Base-by-base conservation (phyloP, 2,888 invertebrate species). In the Osmoderma eremita region DNA sequence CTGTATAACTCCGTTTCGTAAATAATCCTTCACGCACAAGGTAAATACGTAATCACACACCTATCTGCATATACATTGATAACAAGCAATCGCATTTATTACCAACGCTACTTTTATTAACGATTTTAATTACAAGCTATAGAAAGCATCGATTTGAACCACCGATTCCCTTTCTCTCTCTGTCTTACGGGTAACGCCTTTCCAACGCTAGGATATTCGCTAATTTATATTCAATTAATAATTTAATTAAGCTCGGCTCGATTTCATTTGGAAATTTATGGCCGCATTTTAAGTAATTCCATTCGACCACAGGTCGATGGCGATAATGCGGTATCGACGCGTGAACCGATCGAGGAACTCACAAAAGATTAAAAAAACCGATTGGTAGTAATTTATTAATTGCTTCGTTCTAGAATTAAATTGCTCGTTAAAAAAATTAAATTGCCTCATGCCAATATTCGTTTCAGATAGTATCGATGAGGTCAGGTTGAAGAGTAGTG, bases 141-240 rank as follows among this genome's bases (percentile, higher is more conserved):
- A 30, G 8, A 30, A 30, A 30, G 30, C 10, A 10, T 30, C 30
- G 30, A 30, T 30, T 30, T 5, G n/a, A n/a, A n/a, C n/a, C n/a
- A n/a, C 3, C 30, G 10, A 30, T 30, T 30, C 5, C 2, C 3
- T 8, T 30, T 30, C 30, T 30, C 30, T 30, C 6, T 30, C 30
- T 30, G 8, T 30, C 30, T 30, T 30, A 30, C 30, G 30, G 10
- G 1, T 5, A 10, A 30, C 30, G 30, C 30, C 5, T 10, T 30
- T 6, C 6, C 1, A 30, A 30, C 6, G 30, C 6, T 10, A 6
- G 48, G 48, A 15, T 22, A 48, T 48, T 48, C 48, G 20, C 20
- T 20, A 48, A 48, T 48, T 48, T 48, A 20, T 20, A 48, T 48
- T 48, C 48, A 18, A 48, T 48, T 18, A 48, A 18, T 48, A 48